Evolutionary conservation across 2,888 invertebrate genomes (phyloP), one percentile per base, ranked within the genome.

Genomic region (Archaeoteleia sp.): DNA sequence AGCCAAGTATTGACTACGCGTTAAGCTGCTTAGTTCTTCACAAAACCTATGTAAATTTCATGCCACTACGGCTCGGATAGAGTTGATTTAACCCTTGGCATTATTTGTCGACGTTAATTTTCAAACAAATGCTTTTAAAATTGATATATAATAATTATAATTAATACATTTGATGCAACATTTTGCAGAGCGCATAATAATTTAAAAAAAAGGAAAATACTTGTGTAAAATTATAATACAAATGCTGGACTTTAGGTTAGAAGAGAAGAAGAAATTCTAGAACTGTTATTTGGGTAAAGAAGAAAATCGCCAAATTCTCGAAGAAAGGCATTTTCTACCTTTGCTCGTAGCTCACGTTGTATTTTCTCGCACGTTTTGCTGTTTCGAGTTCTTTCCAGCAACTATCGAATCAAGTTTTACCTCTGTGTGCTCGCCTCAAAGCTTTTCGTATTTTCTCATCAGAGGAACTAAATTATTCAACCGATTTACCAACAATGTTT

Each of bases 391-490:
- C 49, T 49, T 40, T 49, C 49, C 43, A 60, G 20, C 42, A 42
- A 45, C 60, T 51, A 49, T 60, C 35, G 60, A 60, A 60, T 60
- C 60, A 51, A 43, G 60, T 49, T 51, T 51, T 37, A 51, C 49
- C 60, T 51, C 45, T 37, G 39, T 51, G 49, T 43, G 39, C 30
- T 40, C 25, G 32, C 43, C 51, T 51, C 51, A 51, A 60, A 60
- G 53, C 53, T 46, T 61, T 53, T 61, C 46, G 45, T 32, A 61
- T 53, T 61, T 61, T 53, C 53, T 53, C 46, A 45, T 61, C 61
- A 53, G 37, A 53, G 61, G n/a, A 53, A 53, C 30, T 46, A 61
- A 53, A 61, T 61, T 53, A 61, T 61, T 53, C 61, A 53, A 23
- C 53, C 53, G 53, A 60, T 51, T 60, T 61, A 53, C 49, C 45